phyloP scores from a whole-genome alignment of 2,888 invertebrate genomes.

The Macropis europaea region DNA sequence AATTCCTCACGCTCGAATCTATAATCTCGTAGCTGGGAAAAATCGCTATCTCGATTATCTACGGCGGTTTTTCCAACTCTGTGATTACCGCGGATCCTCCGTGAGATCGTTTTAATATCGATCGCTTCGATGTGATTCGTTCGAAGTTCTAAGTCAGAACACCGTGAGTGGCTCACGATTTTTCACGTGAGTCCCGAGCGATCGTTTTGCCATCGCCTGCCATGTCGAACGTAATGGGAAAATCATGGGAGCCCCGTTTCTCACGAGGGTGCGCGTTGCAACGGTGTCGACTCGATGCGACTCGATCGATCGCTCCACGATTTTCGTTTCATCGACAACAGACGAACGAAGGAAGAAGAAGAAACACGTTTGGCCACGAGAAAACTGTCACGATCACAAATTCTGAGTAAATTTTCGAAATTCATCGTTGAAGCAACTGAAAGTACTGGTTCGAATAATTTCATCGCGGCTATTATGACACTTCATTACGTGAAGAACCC shows the following conservation, averaged over 20 bases:
- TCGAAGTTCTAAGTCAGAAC: conserved; percentile 14
- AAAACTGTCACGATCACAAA: conserved; percentile 1
- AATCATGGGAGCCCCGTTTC: conserved; percentile 31
- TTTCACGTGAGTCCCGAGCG: conserved; percentile 39
- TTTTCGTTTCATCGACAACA: conserved; percentile 16
- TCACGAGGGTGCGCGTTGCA: conserved; percentile 32
- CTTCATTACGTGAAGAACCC: conserved; percentile 17
- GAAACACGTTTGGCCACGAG: neutral
- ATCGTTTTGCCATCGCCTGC: conserved; percentile 29
- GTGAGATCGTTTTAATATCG: conserved; percentile 50
- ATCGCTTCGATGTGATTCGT: no score
- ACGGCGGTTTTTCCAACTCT: neutral
- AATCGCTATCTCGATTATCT: conserved; percentile 13
- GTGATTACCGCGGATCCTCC: conserved; percentile 21
- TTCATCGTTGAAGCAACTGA: neutral
- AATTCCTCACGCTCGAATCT: conserved; percentile 3
- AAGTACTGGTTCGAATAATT: neutral
- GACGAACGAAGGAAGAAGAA: neutral
- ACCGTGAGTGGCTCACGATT: conserved; percentile 22
- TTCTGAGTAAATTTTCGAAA: conserved; percentile 7
- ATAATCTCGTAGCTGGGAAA: conserved; percentile 34
- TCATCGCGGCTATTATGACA: conserved; percentile 20
- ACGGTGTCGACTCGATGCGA: neutral
- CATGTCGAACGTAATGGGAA: conserved; percentile 33
- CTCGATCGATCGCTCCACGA: neutral